Evolutionary conservation across 2,888 invertebrate species (phyloP).

Genomic region (Drosophila prostipennis): DNA sequence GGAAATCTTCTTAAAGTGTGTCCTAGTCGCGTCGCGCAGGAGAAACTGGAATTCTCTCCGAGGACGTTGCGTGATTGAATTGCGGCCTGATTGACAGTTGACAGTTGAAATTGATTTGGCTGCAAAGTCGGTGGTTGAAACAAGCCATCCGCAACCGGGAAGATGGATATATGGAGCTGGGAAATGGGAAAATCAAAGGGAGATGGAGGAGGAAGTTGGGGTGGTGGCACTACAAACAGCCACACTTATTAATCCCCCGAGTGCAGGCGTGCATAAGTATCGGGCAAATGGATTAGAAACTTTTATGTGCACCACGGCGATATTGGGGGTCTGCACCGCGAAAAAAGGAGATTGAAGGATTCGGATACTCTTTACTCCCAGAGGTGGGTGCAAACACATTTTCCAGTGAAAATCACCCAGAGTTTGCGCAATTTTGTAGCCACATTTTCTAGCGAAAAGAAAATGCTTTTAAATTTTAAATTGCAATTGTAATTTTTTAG

Average conservation of each 20-base stretch:
- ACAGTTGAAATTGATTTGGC: constrained; percentile 81
- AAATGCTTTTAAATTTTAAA: too few species aligned
- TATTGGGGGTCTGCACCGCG: constrained; percentile 1
- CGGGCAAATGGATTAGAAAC: constrained; percentile 79
- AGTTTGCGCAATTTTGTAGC: not conserved
- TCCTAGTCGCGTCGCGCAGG: not conserved
- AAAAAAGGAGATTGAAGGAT: not conserved
- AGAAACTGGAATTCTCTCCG: constrained; percentile 12
- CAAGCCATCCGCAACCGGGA: constrained; percentile 21
- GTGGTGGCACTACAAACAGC: constrained; percentile 15
- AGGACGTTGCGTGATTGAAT: constrained; percentile 78
- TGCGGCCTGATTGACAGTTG: constrained; percentile 81
- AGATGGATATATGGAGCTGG: constrained; percentile 16
- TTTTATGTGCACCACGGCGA: constrained; percentile 50
- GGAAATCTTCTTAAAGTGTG: constrained; percentile 12
- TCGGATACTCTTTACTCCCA: not conserved
- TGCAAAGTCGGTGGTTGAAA: constrained; percentile 54
- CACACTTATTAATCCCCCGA: constrained; percentile 74
- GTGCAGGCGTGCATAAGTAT: constrained; percentile 79
- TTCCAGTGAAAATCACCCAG: not conserved
- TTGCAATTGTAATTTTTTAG: too few species aligned
- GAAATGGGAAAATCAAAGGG: too few species aligned
- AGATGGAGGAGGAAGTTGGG: not conserved
- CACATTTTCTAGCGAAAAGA: too few species aligned
- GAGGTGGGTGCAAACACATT: not conserved